Conservation (phyloP, 1,140 invertebrate species). For the Lepidostoma basale region DNA sequence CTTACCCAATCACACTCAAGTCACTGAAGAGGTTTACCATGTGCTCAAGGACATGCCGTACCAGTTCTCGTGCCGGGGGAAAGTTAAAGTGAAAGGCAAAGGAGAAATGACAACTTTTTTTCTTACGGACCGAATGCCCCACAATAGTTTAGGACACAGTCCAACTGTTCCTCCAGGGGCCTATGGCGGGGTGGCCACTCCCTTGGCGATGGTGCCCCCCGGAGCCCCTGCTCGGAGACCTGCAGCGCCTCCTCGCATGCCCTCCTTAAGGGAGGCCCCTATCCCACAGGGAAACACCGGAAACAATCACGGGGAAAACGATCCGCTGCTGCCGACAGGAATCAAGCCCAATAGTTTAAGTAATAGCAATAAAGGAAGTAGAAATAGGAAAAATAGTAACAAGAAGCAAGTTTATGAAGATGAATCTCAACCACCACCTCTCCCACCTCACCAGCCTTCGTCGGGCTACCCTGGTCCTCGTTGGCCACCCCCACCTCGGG, state of each 20-base stretch:
- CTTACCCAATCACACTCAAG: slow-evolving; percentile 83
- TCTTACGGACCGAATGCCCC: slow-evolving; percentile 72
- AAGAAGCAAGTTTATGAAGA: slow-evolving; percentile 48
- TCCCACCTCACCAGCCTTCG: slow-evolving; percentile 57
- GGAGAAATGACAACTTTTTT: slow-evolving; percentile 95
- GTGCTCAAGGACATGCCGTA: slow-evolving; percentile 74
- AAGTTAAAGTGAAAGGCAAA: slow-evolving; percentile 91
- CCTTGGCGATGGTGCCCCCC: slow-evolving; percentile 69
- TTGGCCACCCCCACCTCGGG: slow-evolving; percentile 58
- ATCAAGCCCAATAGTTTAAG: slow-evolving; percentile 60
- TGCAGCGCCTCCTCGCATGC: slow-evolving; percentile 52
- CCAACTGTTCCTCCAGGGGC: slow-evolving; percentile 50
- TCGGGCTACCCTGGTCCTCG: slow-evolving; percentile 48
- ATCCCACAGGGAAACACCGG: slow-evolving; percentile 35
- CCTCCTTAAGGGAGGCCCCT: slow-evolving; percentile 54
- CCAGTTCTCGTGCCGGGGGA: slow-evolving; percentile 81
- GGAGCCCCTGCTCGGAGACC: slow-evolving; percentile 53
- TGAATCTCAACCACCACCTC: slow-evolving; percentile 59
- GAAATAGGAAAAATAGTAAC: slow-evolving; percentile 51
- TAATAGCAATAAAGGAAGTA: slow-evolving; percentile 50
- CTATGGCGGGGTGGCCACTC: slow-evolving; percentile 73
- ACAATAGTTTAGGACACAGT: slow-evolving; percentile 59
- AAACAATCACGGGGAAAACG: slow-evolving; percentile 65
- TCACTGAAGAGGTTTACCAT: slow-evolving; percentile 83
- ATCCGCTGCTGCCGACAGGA: slow-evolving; percentile 67